These are phyloP conservation scores for Sisyra terminalis DNA, from an alignment of 2,888 invertebrate species.

Conservation along the genomic window DNA sequence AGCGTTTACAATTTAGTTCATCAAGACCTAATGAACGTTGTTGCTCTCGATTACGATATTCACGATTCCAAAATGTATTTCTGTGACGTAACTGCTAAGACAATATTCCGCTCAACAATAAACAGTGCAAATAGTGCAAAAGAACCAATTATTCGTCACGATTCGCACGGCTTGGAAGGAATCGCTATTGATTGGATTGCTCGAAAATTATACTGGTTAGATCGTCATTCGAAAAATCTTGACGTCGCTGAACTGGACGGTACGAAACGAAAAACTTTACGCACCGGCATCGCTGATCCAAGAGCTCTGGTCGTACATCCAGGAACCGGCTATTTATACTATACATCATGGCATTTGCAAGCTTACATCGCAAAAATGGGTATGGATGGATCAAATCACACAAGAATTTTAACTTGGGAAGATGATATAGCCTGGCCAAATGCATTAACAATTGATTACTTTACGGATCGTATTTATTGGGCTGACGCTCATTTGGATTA, in stretches of 20 bases:
- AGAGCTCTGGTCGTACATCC: conserved; percentile 91
- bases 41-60: conserved; percentile 88
- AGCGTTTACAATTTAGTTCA: conserved; percentile 70
- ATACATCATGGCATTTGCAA: conserved; percentile 89
- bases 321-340: conserved; percentile 83
- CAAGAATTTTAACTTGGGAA: conserved; percentile 77
- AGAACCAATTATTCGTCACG: conserved; percentile 78
- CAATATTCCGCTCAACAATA: conserved; percentile 64
- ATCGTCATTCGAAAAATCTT: conserved; percentile 84
- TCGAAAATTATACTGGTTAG: conserved; percentile 92
- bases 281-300: conserved; percentile 82
- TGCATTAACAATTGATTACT: conserved; percentile 90
- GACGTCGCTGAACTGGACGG: conserved; percentile 93
- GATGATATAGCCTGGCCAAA: conserved; percentile 98
- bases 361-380: conserved; percentile 94
- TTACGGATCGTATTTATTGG: conserved; percentile 90
- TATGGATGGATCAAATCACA: conserved; percentile 90
- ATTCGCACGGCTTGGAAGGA: conserved; percentile 93
- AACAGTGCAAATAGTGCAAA: conserved; percentile 38
- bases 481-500: conserved; percentile 98
- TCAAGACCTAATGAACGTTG: conserved; percentile 91
- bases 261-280: conserved; percentile 73
- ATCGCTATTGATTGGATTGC: conserved; percentile 95
- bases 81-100: conserved; percentile 91
- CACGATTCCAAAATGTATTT: conserved; percentile 77